Evolutionary conservation across 2,797 vertebrate species (phyloP).

Genomic region (Melanogrammus aeglefinus): DNA sequence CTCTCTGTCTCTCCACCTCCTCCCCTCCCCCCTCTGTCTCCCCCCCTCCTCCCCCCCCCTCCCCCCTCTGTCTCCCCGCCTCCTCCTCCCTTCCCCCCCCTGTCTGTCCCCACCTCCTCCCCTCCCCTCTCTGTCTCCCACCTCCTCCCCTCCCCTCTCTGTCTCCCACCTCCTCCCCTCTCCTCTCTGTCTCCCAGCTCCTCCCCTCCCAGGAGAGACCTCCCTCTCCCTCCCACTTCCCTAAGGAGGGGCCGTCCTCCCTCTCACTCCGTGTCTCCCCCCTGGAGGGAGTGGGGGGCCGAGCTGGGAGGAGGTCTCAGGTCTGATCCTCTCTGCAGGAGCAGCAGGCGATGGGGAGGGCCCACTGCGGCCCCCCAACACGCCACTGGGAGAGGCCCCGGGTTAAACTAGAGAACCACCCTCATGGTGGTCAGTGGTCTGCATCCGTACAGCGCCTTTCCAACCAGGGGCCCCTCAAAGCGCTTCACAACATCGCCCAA

Average conservation of each 20-base stretch:
- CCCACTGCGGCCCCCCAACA: too few species aligned
- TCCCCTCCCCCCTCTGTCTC: background rate
- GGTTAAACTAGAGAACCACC: too few species aligned
- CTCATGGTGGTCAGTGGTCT: too few species aligned
- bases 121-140: background rate
- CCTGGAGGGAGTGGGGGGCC: background rate
- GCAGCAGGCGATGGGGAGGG: background rate
- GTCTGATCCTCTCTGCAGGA: background rate
- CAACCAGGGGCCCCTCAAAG: too few species aligned
- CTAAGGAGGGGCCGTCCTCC: background rate
- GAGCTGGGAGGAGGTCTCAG: background rate
- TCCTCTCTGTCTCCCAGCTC: too few species aligned
- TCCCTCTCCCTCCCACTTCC: too few species aligned
- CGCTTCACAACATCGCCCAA: too few species aligned
- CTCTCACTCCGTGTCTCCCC: slow-evolving; percentile 5
- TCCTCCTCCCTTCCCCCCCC: background rate
- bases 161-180: too few species aligned
- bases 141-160: background rate
- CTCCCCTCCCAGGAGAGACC: background rate
- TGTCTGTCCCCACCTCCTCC: background rate
- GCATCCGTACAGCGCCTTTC: too few species aligned
- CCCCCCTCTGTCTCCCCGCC: background rate
- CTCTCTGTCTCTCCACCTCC: too few species aligned
- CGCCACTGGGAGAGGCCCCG: too few species aligned
- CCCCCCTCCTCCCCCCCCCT: background rate